Evolutionary conservation across 2,797 vertebrate genomes (phyloP), one percentile per base, ranked within the genome.

Genomic region (Macropodus opercularis): DNA sequence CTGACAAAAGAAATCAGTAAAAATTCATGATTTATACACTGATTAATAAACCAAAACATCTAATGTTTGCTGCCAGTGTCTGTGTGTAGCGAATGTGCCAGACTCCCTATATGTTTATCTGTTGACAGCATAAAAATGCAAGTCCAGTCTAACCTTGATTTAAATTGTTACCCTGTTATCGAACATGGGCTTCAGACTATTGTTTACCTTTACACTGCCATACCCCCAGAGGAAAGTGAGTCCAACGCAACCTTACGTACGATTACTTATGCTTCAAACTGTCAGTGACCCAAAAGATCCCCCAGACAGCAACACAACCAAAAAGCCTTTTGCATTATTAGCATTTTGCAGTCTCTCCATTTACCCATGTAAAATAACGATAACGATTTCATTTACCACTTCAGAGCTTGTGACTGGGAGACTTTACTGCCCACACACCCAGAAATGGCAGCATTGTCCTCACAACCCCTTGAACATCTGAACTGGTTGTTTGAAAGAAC

Each of bases 111-210:
- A 32, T 34, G 14, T 17, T 12, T 17, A 27, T 23, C 3, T 13
- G 8, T 12, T 29, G 17, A 35, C 19, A 7, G 24, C 10, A 29
- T 35, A 31, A 23, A 49, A 8, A 41, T 34, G 21, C 24, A 29
- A 51, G 14, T 55, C 35, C 27, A 24, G 47, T 13, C 21, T 8
- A 40, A 13, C 27, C 29, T 38, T 18, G 55, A 31, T 46, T 53
- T 17, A 39, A 43, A 27, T 15, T 44, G 35, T 46, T 63, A 18
- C 17, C 27, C 2, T 21, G 32, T 34, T 14, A n/a, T 10, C 35
- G 10, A 14, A n/a, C 11, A 27, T 32, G 22, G 10, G 46, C 34
- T 62, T 54, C 17, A 56, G 24, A 18, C 53, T 35, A 19, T 39
- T 27, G 27, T 35, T 15, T 8, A 10, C 29, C 24, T 56, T 19